Conservation (phyloP, 1,140 invertebrate species). For the Tetraneura akinire region DNA sequence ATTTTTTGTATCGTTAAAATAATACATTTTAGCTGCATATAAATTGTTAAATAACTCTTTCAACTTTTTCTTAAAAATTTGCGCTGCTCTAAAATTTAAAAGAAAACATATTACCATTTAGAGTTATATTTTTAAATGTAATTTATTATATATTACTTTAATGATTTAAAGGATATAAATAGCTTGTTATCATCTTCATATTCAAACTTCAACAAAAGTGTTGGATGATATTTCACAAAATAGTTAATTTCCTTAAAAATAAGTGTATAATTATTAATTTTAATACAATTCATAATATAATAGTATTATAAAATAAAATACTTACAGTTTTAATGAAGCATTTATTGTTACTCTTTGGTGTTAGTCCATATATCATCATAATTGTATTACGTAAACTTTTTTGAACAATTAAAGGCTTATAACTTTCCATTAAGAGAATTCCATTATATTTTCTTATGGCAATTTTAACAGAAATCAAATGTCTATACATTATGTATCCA, state of each 20-base stretch:
- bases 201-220: slow-evolving; percentile 36
- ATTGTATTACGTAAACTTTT: slow-evolving; percentile 42
- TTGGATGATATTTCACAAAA: slow-evolving; percentile 39
- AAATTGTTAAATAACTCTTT: slow-evolving; percentile 28
- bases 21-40: slow-evolving; percentile 40
- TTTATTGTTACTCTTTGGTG: slow-evolving; percentile 7
- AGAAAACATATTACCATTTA: neutral
- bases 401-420: slow-evolving; percentile 39
- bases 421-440: slow-evolving; percentile 14
- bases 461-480: slow-evolving; percentile 16
- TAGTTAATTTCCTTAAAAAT: slow-evolving; percentile 38
- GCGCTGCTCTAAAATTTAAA: slow-evolving; percentile 28
- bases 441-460: slow-evolving; percentile 16
- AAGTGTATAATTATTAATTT: neutral
- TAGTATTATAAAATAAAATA: neutral
- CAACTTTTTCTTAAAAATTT: slow-evolving; percentile 44
- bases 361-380: slow-evolving; percentile 48
- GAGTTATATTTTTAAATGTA: neutral
- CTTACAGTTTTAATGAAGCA: slow-evolving; percentile 12
- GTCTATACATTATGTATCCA: slow-evolving; percentile 47
- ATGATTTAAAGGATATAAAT: slow-evolving; percentile 44
- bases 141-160: slow-evolving; percentile 15
- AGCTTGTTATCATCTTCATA: slow-evolving; percentile 47
- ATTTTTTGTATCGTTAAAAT: slow-evolving; percentile 44
- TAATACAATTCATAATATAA: neutral